These are phyloP conservation scores for Coecobrya sp. DNA, from an alignment of 2,888 invertebrate genomes.

Conservation along the genomic window DNA sequence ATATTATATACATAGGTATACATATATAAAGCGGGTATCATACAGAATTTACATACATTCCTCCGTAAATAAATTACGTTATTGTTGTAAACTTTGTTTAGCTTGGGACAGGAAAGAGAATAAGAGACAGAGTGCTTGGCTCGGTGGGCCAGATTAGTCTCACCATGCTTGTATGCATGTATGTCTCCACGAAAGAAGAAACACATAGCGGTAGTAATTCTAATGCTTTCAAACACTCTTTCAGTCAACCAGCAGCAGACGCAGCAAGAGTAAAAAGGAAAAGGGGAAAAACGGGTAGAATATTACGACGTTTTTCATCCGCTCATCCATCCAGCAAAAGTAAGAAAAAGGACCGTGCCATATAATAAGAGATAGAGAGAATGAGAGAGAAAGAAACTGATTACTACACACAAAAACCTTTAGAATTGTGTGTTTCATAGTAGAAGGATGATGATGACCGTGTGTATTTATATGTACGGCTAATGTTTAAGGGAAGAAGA, in stretches of 20 bases:
- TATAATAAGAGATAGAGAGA: neutral
- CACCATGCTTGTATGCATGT: neutral
- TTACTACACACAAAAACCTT: constrained; percentile 46
- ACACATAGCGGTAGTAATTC: neutral
- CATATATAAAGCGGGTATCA: neutral
- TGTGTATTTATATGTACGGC: constrained; percentile 27
- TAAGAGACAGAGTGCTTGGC: constrained; percentile 3
- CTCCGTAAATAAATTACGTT: constrained; percentile 41
- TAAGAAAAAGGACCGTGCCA: constrained; percentile 34
- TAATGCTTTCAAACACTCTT: neutral
- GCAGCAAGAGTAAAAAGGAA: neutral
- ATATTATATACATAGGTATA: neutral
- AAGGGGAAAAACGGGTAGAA: constrained; percentile 14
- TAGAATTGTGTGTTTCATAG: constrained; percentile 22
- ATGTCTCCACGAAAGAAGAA: too few relatives aligned
- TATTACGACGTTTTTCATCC: constrained; percentile 54
- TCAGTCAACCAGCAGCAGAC: neutral
- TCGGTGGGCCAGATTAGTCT: constrained; percentile 14
- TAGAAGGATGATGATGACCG: constrained; percentile 22
- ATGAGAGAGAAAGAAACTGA: constrained; percentile 36
- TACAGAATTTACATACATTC: constrained; percentile 25
- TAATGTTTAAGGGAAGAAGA: constrained; percentile 40
- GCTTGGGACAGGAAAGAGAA: neutral
- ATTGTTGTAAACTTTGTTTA: constrained; percentile 53
- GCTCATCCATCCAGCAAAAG: constrained; percentile 57